Conservation (phyloP, 2,888 invertebrate species). For the Encarsia formosa region DNA sequence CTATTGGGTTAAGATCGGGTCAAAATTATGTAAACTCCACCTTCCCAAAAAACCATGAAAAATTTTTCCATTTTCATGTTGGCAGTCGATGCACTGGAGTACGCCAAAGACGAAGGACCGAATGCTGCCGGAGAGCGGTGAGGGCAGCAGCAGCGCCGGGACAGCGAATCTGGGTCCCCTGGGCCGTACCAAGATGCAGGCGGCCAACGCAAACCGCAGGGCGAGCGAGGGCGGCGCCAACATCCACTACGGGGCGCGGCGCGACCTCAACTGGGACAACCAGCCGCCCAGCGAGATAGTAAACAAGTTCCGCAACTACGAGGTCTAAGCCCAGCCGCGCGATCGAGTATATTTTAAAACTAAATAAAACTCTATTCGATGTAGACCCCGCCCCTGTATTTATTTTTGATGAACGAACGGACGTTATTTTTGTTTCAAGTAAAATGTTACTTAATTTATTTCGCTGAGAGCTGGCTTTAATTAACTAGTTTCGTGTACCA, state of each 20-base stretch:
- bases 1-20: no score
- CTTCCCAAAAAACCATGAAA: no score
- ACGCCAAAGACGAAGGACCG: conserved; percentile 86
- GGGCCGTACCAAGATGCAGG: conserved; percentile 44
- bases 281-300: conserved; percentile 77
- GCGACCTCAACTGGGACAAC: conserved; percentile 63
- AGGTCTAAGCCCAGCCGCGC: conserved; percentile 65
- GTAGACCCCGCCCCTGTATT: no score
- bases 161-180: conserved; percentile 57
- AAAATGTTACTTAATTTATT: no score
- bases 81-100: conserved; percentile 88
- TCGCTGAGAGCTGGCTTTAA: no score
- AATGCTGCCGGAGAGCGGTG: conserved; percentile 65
- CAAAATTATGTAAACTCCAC: no score
- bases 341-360: no score
- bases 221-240: conserved; percentile 88
- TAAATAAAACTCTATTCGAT: no score
- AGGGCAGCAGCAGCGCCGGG: conserved; percentile 38
- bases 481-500: no score
- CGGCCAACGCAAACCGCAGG: conserved; percentile 61
- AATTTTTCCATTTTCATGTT: no score
- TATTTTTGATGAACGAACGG: no score
- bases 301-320: conserved; percentile 86
- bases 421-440: no score
- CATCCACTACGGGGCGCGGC: conserved; percentile 58